phyloP scores from a whole-genome alignment of 2,888 invertebrate genomes.

The Podotricha telesiphe region DNA sequence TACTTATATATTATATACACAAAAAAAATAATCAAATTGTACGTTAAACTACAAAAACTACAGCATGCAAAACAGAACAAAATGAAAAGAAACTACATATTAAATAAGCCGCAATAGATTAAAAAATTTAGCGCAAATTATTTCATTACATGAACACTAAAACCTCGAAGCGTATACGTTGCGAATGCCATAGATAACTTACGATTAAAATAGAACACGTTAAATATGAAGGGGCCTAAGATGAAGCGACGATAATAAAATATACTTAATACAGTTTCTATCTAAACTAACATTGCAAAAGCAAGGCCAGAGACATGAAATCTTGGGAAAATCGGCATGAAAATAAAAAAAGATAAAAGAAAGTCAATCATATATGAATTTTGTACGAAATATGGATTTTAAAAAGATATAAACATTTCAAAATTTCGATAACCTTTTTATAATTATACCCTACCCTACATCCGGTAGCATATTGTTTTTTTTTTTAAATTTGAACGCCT shows the following conservation, averaged over 20 bases:
- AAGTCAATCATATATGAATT: not conserved
- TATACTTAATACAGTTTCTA: not conserved
- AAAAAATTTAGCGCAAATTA: conserved; percentile 7
- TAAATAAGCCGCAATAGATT: conserved; percentile 6
- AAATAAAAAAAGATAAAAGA: not conserved
- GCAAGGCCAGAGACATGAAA: conserved; percentile 9
- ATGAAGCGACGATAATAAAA: not conserved
- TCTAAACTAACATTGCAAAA: not conserved
- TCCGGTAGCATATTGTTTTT: not conserved
- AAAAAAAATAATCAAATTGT: not conserved
- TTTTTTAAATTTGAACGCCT: conserved; percentile 2
- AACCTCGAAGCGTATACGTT: conserved; percentile 10
- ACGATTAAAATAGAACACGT: conserved; percentile 3
- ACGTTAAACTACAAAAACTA: conserved; percentile 12
- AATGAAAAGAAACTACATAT: conserved; percentile 1
- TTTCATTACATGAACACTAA: conserved; percentile 6
- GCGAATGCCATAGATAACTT: conserved; percentile 7
- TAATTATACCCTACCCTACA: not conserved
- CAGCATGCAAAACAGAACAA: conserved; percentile 25
- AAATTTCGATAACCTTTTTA: not conserved
- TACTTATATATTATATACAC: not conserved
- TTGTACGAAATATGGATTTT: not conserved
- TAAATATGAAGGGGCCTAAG: not conserved
- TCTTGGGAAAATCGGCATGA: not conserved
- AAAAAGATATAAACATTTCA: not conserved